Percentiles rank a stretch among this genome's conserved stretches.
These are phyloP conservation scores for Neostethus bicornis DNA, from an alignment of 2,797 vertebrate species.

Conservation along the genomic window DNA sequence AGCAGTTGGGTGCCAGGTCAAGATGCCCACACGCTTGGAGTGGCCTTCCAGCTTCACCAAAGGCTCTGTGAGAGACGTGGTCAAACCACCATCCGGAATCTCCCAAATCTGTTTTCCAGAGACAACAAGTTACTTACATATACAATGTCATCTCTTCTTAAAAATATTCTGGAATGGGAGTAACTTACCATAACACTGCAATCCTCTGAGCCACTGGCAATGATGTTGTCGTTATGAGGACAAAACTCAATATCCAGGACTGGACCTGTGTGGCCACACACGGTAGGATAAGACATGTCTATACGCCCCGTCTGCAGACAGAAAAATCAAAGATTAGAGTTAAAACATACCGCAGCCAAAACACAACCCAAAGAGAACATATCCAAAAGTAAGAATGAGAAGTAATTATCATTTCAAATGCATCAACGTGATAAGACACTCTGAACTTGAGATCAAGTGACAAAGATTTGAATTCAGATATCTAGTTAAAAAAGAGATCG, in stretches of 20 bases:
- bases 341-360: neutral
- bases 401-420: no score
- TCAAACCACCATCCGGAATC: slow-evolving; percentile 80
- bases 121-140: neutral
- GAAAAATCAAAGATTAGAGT: neutral
- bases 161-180: neutral
- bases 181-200: slow-evolving; percentile 87
- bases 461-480: no score
- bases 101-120: slow-evolving; percentile 80
- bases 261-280: slow-evolving; percentile 90
- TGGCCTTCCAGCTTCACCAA: slow-evolving; percentile 91
- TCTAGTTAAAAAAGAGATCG: slow-evolving; percentile 39
- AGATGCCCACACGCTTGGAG: slow-evolving; percentile 89
- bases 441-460: no score
- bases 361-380: neutral
- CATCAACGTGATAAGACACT: no score
- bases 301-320: slow-evolving; percentile 85
- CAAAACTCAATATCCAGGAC: slow-evolving; percentile 92
- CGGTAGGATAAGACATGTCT: slow-evolving; percentile 87
- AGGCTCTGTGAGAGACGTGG: slow-evolving; percentile 79
- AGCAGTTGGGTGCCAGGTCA: slow-evolving; percentile 91
- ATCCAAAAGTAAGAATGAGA: neutral
- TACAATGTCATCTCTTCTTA: no score
- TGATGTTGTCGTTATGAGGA: slow-evolving; percentile 92
- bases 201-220: slow-evolving; percentile 92